Conservation (phyloP, 2,888 invertebrate genomes). For the Tetanocera ferruginea region DNA sequence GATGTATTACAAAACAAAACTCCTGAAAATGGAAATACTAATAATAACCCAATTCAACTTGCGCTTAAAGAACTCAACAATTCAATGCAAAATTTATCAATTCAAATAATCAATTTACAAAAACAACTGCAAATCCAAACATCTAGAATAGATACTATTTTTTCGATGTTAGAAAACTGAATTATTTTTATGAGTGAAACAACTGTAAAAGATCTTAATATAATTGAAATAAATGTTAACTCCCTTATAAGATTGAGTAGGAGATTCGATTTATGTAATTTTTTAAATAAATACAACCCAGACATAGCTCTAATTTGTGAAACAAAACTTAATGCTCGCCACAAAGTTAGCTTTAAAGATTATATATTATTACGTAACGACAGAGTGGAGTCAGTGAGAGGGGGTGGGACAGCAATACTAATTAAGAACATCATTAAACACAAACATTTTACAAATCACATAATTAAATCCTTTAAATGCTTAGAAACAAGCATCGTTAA, state of each 20-base stretch:
- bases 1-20: conserved; percentile 2
- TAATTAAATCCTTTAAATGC: conserved; percentile 20
- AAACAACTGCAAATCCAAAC: conserved; percentile 35
- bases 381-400: not conserved
- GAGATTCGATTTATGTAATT: conserved; percentile 29
- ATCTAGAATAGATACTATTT: conserved; percentile 31
- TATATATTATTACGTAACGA: conserved; percentile 24
- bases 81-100: conserved; percentile 31
- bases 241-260: conserved; percentile 37
- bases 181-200: no score
- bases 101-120: conserved; percentile 33
- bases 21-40: not conserved
- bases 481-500: conserved; percentile 22
- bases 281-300: conserved; percentile 25
- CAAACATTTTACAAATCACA: not conserved
- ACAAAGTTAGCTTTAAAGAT: conserved; percentile 21
- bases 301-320: conserved; percentile 33
- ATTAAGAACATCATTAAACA: conserved; percentile 34
- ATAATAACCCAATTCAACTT: no score
- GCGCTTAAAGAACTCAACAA: conserved; percentile 32
- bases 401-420: conserved; percentile 35
- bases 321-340: conserved; percentile 32
- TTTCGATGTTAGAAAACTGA: not conserved
- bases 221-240: conserved; percentile 37
- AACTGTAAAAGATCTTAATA: conserved; percentile 18